A percentile compares a stretch with the other conserved stretches of the same genome.
Conservation (phyloP, 1,140 invertebrate species). For the Eubasilissa regina region DNA sequence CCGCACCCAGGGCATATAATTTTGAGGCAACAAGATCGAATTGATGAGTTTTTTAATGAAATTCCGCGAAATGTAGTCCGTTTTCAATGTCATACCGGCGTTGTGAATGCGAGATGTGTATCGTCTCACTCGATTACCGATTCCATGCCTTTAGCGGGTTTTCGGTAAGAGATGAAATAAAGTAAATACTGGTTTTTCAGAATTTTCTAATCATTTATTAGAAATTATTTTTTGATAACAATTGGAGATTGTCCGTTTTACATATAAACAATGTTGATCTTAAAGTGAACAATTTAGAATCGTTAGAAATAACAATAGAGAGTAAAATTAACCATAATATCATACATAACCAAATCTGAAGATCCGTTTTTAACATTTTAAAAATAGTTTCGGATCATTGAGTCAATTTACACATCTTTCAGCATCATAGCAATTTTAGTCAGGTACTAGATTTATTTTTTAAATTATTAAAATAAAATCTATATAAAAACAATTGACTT, state of each 20-base stretch:
- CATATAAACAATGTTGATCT: too few relatives aligned
- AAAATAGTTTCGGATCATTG: not conserved
- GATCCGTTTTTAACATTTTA: not conserved
- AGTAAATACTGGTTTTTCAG: too few relatives aligned
- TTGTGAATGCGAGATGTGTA: conserved; percentile 30
- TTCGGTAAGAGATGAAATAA: not conserved
- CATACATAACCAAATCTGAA: not conserved
- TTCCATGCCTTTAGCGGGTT: not conserved
- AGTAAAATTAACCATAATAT: not conserved
- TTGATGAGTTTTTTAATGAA: conserved; percentile 44
- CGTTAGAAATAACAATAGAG: not conserved
- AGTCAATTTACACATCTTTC: not conserved
- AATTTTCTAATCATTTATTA: too few relatives aligned
- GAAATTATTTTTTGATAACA: too few relatives aligned
- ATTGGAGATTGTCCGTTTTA: too few relatives aligned
- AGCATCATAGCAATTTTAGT: too few relatives aligned
- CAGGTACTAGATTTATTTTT: too few relatives aligned
- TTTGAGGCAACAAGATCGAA: conserved; percentile 36
- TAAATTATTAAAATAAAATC: too few relatives aligned
- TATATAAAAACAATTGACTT: too few relatives aligned
- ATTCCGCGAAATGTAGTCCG: conserved; percentile 38
- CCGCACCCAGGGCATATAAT: conserved; percentile 18
- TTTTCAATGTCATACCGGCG: conserved; percentile 32
- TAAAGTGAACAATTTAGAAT: too few relatives aligned
- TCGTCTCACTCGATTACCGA: not conserved